These are phyloP conservation scores for Elachura formosa DNA, from an alignment of 2,113 vertebrate species.

Conservation along the genomic window DNA sequence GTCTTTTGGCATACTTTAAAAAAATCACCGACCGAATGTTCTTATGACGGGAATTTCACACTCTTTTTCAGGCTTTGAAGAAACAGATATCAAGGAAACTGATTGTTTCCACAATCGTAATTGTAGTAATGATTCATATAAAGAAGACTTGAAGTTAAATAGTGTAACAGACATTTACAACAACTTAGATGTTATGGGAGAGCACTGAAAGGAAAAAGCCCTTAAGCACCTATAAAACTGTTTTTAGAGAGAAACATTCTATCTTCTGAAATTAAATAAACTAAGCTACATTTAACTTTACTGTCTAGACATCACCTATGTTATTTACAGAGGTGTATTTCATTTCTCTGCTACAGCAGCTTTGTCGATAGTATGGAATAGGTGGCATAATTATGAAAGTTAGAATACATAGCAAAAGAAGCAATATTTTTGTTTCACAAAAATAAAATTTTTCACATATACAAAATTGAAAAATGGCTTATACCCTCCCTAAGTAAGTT, in stretches of 20 bases:
- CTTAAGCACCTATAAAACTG: neutral
- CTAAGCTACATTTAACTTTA: neutral
- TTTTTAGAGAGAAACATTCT: neutral
- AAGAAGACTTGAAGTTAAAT: neutral
- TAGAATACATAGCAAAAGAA: neutral
- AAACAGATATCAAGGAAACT: conserved; percentile 34
- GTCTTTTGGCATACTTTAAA: neutral
- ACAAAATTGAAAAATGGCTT: neutral
- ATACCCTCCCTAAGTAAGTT: neutral
- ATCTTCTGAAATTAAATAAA: neutral
- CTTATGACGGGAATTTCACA: conserved; percentile 1
- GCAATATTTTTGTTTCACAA: neutral
- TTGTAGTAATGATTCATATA: neutral
- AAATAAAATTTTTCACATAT: neutral
- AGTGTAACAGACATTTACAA: neutral
- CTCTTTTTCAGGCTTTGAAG: neutral
- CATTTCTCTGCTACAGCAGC: neutral
- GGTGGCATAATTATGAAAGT: neutral
- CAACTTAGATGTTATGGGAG: neutral
- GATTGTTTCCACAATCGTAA: conserved; percentile 10
- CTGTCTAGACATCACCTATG: neutral
- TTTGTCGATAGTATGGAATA: neutral
- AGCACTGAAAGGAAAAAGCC: neutral
- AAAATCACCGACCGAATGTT: neutral
- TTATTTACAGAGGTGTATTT: neutral